These are phyloP conservation scores for Nomada flava DNA, from an alignment of 2,888 invertebrate species.

Conservation along the genomic window DNA sequence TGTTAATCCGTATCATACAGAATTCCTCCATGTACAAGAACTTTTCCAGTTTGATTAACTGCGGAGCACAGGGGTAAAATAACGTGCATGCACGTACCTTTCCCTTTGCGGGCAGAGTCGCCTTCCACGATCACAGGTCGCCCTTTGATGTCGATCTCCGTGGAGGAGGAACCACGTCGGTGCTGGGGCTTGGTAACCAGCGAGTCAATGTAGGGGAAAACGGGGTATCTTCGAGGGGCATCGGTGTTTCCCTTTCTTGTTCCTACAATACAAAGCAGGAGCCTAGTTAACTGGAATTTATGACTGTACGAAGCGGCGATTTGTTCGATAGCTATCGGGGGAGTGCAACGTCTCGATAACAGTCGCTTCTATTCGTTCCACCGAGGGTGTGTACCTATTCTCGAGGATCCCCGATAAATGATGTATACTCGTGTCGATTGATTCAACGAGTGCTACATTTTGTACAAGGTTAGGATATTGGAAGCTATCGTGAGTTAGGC, in stretches of 20 bases:
- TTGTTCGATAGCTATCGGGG: background rate
- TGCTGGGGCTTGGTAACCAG: background rate
- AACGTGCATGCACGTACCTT: background rate
- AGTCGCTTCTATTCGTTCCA: background rate
- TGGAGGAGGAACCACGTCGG: background rate
- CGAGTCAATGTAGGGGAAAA: background rate
- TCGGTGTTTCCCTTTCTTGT: slow-evolving; percentile 15
- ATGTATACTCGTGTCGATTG: background rate
- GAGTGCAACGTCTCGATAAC: slow-evolving; percentile 26
- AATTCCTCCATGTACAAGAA: background rate
- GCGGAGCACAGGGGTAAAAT: background rate
- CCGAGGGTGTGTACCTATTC: background rate
- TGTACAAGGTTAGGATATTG: background rate
- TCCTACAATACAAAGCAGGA: background rate
- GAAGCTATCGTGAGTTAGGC: background rate
- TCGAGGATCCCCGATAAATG: background rate
- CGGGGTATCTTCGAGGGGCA: background rate
- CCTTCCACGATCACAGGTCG: slow-evolving; percentile 7
- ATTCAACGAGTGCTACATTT: slow-evolving; percentile 1
- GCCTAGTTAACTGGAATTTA: slow-evolving; percentile 13
- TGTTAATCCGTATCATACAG: background rate
- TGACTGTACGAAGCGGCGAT: background rate
- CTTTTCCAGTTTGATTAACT: background rate
- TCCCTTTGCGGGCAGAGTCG: background rate
- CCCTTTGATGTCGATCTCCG: slow-evolving; percentile 27